Evolutionary conservation across 2,797 vertebrate species (phyloP).

Genomic region (Gymnodraco acuticeps): DNA sequence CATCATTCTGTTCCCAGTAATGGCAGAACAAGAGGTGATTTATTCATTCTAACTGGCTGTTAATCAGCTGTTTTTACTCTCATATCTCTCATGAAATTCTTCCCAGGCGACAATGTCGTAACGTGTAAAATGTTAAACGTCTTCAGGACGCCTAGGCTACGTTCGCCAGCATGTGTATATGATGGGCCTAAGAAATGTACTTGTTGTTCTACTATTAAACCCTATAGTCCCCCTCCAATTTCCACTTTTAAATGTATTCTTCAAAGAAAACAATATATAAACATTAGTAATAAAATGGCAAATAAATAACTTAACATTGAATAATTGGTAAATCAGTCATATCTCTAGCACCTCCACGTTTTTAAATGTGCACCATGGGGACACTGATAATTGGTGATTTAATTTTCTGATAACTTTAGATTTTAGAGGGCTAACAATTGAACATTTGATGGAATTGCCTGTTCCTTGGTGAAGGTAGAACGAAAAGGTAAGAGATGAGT

Average conservation of each 20-base stretch:
- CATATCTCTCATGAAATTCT: constrained; percentile 47
- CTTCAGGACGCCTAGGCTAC: neutral
- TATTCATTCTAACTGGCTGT: constrained; percentile 75
- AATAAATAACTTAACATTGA: neutral
- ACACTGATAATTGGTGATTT: neutral
- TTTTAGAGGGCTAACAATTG: constrained; percentile 1
- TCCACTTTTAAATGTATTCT: neutral
- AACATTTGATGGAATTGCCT: neutral
- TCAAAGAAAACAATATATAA: neutral
- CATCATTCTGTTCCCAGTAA: constrained; percentile 76
- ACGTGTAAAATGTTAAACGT: neutral
- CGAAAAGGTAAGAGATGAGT: constrained; percentile 5
- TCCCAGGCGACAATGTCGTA: neutral
- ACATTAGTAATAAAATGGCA: neutral
- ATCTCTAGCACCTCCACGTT: neutral
- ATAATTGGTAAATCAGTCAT: neutral
- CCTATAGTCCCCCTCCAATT: neutral
- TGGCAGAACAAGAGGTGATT: constrained; percentile 77
- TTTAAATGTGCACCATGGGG: neutral
- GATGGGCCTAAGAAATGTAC: neutral
- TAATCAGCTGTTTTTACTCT: constrained; percentile 76
- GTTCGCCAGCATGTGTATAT: neutral
- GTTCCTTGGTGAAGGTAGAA: neutral
- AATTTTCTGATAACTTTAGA: neutral
- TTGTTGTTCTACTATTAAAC: neutral